Evolutionary conservation across 2,888 invertebrate genomes (phyloP).

Genomic region (Sesia bembeciformis): DNA sequence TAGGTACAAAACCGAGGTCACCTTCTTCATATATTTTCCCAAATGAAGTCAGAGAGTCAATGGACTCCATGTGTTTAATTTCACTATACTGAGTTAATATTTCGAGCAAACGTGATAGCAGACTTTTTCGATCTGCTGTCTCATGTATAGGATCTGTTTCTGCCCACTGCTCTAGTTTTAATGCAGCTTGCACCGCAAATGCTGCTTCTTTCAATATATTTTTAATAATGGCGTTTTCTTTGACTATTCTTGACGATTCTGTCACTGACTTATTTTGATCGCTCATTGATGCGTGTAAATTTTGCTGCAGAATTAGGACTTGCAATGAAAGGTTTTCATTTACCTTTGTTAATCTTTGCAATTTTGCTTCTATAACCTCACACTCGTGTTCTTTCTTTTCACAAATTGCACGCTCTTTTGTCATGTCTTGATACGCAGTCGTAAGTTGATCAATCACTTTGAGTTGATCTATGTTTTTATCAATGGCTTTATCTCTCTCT

Average conservation of each 20-base stretch:
- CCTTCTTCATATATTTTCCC: slow-evolving; percentile 76
- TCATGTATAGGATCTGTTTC: slow-evolving; percentile 40
- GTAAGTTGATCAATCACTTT: slow-evolving; percentile 78
- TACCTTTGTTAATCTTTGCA: slow-evolving; percentile 52
- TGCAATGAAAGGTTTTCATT: slow-evolving; percentile 61
- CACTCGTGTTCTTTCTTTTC: slow-evolving; percentile 54
- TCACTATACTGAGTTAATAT: slow-evolving; percentile 63
- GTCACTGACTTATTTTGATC: slow-evolving; percentile 61
- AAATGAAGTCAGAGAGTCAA: slow-evolving; percentile 62
- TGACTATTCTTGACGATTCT: slow-evolving; percentile 57
- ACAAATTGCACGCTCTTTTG: slow-evolving; percentile 53
- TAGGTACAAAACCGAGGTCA: slow-evolving; percentile 79
- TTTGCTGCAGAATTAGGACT: slow-evolving; percentile 69
- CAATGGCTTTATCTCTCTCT: slow-evolving; percentile 78
- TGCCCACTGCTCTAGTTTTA: slow-evolving; percentile 65
- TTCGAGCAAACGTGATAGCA: slow-evolving; percentile 72
- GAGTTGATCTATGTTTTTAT: slow-evolving; percentile 76
- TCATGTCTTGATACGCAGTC: slow-evolving; percentile 68
- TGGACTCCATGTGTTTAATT: slow-evolving; percentile 46
- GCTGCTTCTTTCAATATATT: slow-evolving; percentile 77
- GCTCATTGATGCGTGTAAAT: slow-evolving; percentile 64
- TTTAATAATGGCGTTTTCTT: slow-evolving; percentile 71
- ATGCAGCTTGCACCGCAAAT: slow-evolving; percentile 73
- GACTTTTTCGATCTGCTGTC: slow-evolving; percentile 56
- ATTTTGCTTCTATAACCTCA: slow-evolving; percentile 46